These are phyloP conservation scores for Drosophila nigritarsus DNA, from an alignment of 2,888 invertebrate genomes.

Conservation along the genomic window DNA sequence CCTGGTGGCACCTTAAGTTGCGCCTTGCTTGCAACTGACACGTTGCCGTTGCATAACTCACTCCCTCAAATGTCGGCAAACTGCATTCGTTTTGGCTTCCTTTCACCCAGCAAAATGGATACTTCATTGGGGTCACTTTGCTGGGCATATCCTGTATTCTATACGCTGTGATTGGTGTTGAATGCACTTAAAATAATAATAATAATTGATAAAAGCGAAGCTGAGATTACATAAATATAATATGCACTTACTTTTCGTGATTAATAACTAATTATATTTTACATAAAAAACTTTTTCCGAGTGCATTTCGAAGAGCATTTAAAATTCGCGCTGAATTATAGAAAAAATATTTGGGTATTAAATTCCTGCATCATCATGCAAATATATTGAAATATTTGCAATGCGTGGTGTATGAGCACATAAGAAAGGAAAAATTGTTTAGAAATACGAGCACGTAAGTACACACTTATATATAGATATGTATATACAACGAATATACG, in stretches of 20 bases:
- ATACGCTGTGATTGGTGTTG: not conserved
- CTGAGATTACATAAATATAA: too few relatives aligned
- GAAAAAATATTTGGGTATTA: constrained; percentile 14
- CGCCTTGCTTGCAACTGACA: constrained; percentile 31
- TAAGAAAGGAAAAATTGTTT: constrained; percentile 61
- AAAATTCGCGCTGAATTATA: not conserved
- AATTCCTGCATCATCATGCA: constrained; percentile 35
- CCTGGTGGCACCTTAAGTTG: constrained; percentile 29
- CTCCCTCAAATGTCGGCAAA: constrained; percentile 18
- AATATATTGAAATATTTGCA: constrained; percentile 59
- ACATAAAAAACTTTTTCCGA: not conserved
- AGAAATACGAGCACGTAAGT: constrained; percentile 45
- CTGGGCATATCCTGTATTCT: not conserved
- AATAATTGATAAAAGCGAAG: too few relatives aligned
- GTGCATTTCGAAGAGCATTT: constrained; percentile 23
- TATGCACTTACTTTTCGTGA: too few relatives aligned
- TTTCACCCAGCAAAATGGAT: constrained; percentile 4
- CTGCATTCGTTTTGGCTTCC: constrained; percentile 27
- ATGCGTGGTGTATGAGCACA: constrained; percentile 41
- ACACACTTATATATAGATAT: not conserved
- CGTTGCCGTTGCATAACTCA: constrained; percentile 43
- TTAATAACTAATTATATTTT: not conserved
- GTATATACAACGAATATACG: not conserved
- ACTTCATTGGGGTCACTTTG: constrained; percentile 11
- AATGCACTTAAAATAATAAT: not conserved